A percentile compares a stretch with the other conserved stretches of the same genome.
These are phyloP conservation scores for Chelon auratus DNA, from an alignment of 2,797 vertebrate species.

Conservation along the genomic window DNA sequence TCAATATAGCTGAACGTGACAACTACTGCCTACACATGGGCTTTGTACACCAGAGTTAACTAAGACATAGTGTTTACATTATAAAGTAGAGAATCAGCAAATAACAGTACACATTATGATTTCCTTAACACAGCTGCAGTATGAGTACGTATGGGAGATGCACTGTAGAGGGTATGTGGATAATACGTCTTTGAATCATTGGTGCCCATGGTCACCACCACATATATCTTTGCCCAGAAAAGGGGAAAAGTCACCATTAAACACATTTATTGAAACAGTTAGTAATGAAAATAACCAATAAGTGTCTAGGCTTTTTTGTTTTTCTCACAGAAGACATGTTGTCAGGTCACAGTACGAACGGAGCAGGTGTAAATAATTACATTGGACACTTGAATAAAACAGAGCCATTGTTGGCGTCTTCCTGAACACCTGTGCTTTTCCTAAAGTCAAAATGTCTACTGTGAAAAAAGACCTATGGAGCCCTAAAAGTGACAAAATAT, in stretches of 20 bases:
- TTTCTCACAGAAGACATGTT: too few species aligned
- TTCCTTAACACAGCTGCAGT: conserved; percentile 74
- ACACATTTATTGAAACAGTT: conserved; percentile 33
- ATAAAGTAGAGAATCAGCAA: conserved; percentile 80
- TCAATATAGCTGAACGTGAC: conserved; percentile 80
- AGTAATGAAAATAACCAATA: conserved; percentile 60
- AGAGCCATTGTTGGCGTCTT: too few species aligned
- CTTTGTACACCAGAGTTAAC: conserved; percentile 83
- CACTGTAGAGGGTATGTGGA: conserved; percentile 47
- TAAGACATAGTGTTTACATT: conserved; percentile 84
- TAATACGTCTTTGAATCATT: conserved; percentile 65
- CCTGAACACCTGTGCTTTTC: too few species aligned
- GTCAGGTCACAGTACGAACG: too few species aligned
- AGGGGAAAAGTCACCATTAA: conserved; percentile 35
- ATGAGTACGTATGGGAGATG: conserved; percentile 60
- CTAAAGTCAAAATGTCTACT: too few species aligned
- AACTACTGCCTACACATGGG: conserved; percentile 82
- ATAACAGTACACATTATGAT: conserved; percentile 78
- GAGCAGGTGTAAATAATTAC: too few species aligned
- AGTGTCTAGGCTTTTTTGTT: conserved; percentile 15
- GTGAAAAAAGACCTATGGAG: not conserved
- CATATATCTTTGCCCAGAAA: conserved; percentile 48
- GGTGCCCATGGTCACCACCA: conserved; percentile 49
- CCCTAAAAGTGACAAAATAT: conserved; percentile 27
- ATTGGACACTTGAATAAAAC: too few species aligned